Percentiles rank a stretch among this genome's conserved stretches.
These are phyloP conservation scores for Drosophila miranda DNA, from an alignment of 1,140 invertebrate species.

Conservation along the genomic window DNA sequence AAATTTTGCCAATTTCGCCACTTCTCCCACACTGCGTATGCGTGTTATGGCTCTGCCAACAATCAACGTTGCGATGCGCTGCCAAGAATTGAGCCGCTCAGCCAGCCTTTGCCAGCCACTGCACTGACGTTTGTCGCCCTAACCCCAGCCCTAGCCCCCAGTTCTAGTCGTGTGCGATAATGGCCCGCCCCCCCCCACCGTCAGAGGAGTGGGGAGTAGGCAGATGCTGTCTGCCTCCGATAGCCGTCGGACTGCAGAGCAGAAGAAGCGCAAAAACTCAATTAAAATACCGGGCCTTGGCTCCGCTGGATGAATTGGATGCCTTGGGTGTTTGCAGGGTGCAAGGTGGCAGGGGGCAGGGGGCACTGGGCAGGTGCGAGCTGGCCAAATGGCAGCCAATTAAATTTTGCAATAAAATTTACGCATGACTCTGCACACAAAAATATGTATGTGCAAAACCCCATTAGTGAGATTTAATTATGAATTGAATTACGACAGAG, in stretches of 20 bases:
- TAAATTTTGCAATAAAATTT: slow-evolving; percentile 64
- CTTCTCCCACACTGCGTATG: slow-evolving; percentile 30
- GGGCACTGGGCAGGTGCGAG: slow-evolving; percentile 12
- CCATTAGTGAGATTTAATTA: slow-evolving; percentile 63
- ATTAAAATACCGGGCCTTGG: slow-evolving; percentile 54
- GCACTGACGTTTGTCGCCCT: slow-evolving; percentile 10
- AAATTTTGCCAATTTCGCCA: slow-evolving; percentile 25
- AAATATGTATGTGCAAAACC: slow-evolving; percentile 41
- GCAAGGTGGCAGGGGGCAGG: not conserved
- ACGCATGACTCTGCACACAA: slow-evolving; percentile 29
- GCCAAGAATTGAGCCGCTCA: slow-evolving; percentile 56
- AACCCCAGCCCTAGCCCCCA: not conserved
- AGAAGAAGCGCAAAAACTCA: slow-evolving; percentile 55
- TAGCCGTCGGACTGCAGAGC: slow-evolving; percentile 5
- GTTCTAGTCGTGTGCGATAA: slow-evolving; percentile 35
- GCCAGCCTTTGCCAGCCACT: slow-evolving; percentile 5
- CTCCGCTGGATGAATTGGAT: slow-evolving; percentile 6
- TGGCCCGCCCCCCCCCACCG: not conserved
- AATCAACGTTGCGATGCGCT: slow-evolving; percentile 23
- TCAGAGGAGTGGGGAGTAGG: not conserved
- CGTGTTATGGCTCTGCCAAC: slow-evolving; percentile 32
- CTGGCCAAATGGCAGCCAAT: slow-evolving; percentile 40
- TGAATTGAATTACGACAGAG: slow-evolving; percentile 20
- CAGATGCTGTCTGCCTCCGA: slow-evolving; percentile 11
- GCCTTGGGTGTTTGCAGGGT: slow-evolving; percentile 4